Percentiles rank a stretch among this genome's conserved stretches.
Conservation (phyloP, 2,113 vertebrate genomes). For the Mustela lutreola region DNA sequence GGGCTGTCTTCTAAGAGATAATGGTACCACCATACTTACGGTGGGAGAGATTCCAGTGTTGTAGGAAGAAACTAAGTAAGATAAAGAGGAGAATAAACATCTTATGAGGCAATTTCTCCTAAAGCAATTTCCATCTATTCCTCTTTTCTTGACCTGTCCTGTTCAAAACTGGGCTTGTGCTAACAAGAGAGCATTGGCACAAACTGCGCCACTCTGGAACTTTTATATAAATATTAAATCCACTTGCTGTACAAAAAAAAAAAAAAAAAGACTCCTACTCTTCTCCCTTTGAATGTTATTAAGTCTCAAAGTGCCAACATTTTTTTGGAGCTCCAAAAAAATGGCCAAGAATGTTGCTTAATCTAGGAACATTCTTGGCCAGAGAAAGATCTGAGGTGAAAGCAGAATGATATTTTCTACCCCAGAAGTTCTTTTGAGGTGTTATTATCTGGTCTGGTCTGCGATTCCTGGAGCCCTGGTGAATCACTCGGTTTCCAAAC, state of each 20-base stretch:
- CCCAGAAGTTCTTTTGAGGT: not conserved
- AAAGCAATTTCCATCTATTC: not conserved
- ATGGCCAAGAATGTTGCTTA: too few relatives aligned
- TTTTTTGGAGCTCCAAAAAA: not conserved
- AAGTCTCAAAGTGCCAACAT: slow-evolving; percentile 34
- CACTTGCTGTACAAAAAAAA: not conserved
- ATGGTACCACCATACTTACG: not conserved
- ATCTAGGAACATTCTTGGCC: not conserved
- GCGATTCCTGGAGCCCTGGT: not conserved
- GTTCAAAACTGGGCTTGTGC: not conserved
- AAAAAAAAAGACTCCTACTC: not conserved
- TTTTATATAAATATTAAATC: slow-evolving; percentile 52
- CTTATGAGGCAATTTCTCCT: not conserved
- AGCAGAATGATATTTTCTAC: not conserved
- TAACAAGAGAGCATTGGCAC: not conserved
- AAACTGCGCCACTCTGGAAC: not conserved
- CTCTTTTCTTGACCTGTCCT: not conserved
- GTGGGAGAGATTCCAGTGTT: not conserved
- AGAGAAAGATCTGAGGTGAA: not conserved
- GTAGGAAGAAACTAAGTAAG: not conserved
- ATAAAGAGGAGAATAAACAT: not conserved
- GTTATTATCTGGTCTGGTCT: not conserved
- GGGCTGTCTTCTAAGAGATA: not conserved
- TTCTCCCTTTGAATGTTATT: not conserved
- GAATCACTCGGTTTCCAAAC: not conserved